A percentile compares a stretch with the other conserved stretches of the same genome.
phyloP scores from a whole-genome alignment of 2,113 vertebrate genomes.

The Tiliqua scincoides region DNA sequence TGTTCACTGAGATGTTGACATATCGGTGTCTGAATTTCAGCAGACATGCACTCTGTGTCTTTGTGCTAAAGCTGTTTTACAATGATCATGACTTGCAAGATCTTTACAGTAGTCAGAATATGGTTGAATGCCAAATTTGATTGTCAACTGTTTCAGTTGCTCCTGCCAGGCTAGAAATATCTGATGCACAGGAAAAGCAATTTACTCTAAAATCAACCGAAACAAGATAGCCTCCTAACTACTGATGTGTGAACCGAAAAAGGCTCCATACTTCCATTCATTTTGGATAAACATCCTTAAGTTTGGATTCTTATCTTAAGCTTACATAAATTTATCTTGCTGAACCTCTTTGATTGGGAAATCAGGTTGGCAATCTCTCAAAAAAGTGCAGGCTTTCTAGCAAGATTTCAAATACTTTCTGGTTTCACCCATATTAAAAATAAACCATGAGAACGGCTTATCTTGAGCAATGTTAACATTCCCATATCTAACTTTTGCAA shows the following conservation, averaged over 20 bases:
- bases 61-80: neutral
- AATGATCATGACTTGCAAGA: neutral
- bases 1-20: neutral
- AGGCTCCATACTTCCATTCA: constrained; percentile 3
- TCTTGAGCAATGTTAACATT: neutral
- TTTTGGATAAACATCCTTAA: constrained; percentile 22
- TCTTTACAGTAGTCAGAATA: neutral
- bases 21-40: neutral
- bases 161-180: constrained; percentile 3
- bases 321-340: constrained; percentile 26
- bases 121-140: neutral
- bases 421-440: constrained; percentile 1
- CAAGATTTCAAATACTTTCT: neutral
- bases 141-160: constrained; percentile 18
- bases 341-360: constrained; percentile 19
- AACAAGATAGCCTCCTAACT: constrained; percentile 27
- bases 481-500: neutral
- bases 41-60: neutral
- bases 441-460: neutral
- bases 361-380: neutral
- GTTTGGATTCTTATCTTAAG: constrained; percentile 22
- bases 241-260: constrained; percentile 21
- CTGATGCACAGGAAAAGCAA: constrained; percentile 4
- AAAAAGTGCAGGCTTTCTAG: neutral
- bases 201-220: constrained; percentile 25